phyloP scores from a whole-genome alignment of 2,113 vertebrate genomes.

The Leptobrachium leishanense region DNA sequence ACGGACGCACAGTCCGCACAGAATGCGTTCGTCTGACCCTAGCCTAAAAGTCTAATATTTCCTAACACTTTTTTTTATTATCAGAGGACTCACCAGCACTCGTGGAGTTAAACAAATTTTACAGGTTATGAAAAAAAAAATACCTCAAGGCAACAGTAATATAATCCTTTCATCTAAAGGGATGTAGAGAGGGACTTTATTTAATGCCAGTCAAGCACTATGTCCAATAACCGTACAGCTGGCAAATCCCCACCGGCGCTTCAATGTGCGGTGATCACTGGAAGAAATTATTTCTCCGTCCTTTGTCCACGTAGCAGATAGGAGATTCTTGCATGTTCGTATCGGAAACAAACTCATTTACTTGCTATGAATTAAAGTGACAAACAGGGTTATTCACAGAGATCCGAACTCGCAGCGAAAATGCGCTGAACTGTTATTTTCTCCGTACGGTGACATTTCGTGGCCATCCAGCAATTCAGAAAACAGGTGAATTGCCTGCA shows the following conservation, averaged over 20 bases:
- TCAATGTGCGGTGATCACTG: background rate
- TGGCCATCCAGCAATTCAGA: too few relatives aligned
- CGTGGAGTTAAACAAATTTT: background rate
- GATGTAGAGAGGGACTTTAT: background rate
- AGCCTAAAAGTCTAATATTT: background rate
- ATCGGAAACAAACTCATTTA: background rate
- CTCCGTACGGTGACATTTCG: too few relatives aligned
- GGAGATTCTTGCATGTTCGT: background rate
- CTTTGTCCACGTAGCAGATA: background rate
- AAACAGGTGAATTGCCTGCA: too few relatives aligned
- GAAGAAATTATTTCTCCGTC: background rate
- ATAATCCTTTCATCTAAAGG: conserved; percentile 5
- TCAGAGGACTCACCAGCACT: background rate
- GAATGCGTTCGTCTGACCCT: background rate
- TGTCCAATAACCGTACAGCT: background rate
- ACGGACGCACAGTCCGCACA: too few relatives aligned
- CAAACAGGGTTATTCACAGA: too few relatives aligned
- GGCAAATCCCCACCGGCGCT: background rate
- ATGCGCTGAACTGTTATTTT: too few relatives aligned
- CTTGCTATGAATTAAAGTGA: background rate
- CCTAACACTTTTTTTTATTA: background rate
- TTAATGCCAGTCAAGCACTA: conserved; percentile 2
- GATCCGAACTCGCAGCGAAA: too few relatives aligned
- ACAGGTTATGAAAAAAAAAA: background rate
- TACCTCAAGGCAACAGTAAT: background rate